These are phyloP conservation scores for Scyliorhinus canicula DNA, from an alignment of 2,797 vertebrate genomes.

Conservation along the genomic window DNA sequence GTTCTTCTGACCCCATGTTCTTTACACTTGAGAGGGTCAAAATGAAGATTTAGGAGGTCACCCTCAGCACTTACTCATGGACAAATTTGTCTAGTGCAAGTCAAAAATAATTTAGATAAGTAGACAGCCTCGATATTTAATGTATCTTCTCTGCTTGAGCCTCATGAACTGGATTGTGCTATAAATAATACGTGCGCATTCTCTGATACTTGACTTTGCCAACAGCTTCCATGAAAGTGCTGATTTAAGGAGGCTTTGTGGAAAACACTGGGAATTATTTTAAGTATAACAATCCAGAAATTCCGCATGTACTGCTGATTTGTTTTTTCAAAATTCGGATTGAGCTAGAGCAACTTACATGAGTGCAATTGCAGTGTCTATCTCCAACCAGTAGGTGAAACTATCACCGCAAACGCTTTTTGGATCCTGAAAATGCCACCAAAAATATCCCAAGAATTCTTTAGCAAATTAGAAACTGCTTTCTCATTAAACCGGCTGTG, in stretches of 20 bases:
- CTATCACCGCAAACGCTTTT: neutral
- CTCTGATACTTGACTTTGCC: conserved; percentile 14
- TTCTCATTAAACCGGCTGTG: conserved; percentile 4
- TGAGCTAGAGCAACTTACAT: neutral
- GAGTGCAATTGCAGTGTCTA: neutral
- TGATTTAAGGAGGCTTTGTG: neutral
- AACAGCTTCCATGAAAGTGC: conserved; percentile 24
- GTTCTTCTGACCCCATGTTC: conserved; percentile 38
- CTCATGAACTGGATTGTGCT: conserved; percentile 33
- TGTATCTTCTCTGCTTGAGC: conserved; percentile 31
- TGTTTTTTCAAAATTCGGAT: neutral
- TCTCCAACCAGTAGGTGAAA: conserved; percentile 28
- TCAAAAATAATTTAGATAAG: conserved; percentile 39
- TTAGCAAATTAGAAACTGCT: conserved; percentile 31
- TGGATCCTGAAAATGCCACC: neutral
- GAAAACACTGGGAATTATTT: neutral
- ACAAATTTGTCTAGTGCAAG: conserved; percentile 39
- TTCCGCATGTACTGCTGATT: neutral
- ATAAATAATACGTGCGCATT: conserved; percentile 19
- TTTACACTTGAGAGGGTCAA: conserved; percentile 38
- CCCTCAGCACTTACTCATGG: conserved; percentile 38
- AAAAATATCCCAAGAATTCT: conserved; percentile 32
- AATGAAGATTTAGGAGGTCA: conserved; percentile 39
- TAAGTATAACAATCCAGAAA: neutral
- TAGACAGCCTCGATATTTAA: conserved; percentile 37